phyloP scores from a whole-genome alignment of 2,888 invertebrate species.

The Harpalus rubripes region DNA sequence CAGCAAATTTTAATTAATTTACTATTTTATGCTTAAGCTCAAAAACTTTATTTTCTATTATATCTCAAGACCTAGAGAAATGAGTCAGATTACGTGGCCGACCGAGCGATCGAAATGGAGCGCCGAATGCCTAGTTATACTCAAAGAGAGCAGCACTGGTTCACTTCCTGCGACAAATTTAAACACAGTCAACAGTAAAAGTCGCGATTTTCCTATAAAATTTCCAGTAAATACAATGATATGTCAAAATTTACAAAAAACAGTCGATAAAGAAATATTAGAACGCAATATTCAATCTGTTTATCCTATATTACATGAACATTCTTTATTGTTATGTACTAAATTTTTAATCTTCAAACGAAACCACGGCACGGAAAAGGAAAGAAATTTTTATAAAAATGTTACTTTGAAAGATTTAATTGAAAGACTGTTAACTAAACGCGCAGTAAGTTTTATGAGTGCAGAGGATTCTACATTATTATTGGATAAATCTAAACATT shows the following conservation, averaged over 20 bases:
- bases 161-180: conserved; percentile 58
- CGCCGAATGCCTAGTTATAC: background rate
- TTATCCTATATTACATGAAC: conserved; percentile 85
- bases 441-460: conserved; percentile 78
- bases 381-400: conserved; percentile 75
- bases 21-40: background rate
- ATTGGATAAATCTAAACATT: conserved; percentile 76
- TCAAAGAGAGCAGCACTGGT: conserved; percentile 6
- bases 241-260: conserved; percentile 71
- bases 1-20: background rate
- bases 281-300: conserved; percentile 80
- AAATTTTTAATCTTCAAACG: conserved; percentile 84
- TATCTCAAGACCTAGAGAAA: background rate
- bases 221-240: conserved; percentile 76
- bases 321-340: conserved; percentile 81
- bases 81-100: background rate
- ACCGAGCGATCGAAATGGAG: conserved; percentile 32
- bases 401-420: conserved; percentile 78
- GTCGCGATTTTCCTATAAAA: conserved; percentile 75
- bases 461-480: conserved; percentile 71
- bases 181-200: conserved; percentile 74
- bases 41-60: background rate
- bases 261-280: conserved; percentile 69
- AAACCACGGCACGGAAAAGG: conserved; percentile 71
- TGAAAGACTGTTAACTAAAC: conserved; percentile 78